Evolutionary conservation across 2,888 invertebrate species (phyloP).

Genomic region (Elegia similella): DNA sequence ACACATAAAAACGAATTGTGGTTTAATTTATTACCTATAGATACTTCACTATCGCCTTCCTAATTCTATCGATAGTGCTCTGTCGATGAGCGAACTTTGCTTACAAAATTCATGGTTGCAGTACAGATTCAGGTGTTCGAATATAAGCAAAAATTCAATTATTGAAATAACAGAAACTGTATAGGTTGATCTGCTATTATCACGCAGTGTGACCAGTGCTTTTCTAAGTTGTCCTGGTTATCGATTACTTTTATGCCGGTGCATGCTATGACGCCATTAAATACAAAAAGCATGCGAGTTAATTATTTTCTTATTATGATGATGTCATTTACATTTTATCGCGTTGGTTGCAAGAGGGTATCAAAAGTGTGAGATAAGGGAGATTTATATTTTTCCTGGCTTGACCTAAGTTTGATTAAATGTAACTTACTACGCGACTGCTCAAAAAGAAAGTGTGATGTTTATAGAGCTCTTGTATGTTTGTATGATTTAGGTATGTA

Average conservation of each 20-base stretch:
- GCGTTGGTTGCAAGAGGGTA: background rate
- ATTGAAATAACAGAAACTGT: too few species aligned
- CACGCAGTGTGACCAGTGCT: background rate
- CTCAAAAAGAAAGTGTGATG: too few species aligned
- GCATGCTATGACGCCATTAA: background rate
- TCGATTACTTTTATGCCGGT: background rate
- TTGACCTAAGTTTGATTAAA: background rate
- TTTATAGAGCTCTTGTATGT: too few species aligned
- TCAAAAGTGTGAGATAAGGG: conserved; percentile 9
- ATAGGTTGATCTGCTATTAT: too few species aligned
- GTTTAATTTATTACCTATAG: too few species aligned
- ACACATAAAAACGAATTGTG: background rate
- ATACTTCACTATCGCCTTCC: too few species aligned
- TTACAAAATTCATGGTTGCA: too few species aligned
- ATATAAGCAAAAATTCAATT: too few species aligned
- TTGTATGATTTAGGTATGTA: too few species aligned
- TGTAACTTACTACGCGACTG: background rate
- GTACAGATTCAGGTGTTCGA: too few species aligned
- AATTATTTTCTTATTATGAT: background rate
- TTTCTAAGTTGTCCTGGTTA: background rate
- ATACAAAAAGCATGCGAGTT: background rate
- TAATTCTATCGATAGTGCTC: too few species aligned
- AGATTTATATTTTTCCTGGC: background rate
- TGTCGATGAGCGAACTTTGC: too few species aligned
- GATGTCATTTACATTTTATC: conserved; percentile 12